Conservation (phyloP, 2,113 vertebrate species). For the Tyto alba region DNA sequence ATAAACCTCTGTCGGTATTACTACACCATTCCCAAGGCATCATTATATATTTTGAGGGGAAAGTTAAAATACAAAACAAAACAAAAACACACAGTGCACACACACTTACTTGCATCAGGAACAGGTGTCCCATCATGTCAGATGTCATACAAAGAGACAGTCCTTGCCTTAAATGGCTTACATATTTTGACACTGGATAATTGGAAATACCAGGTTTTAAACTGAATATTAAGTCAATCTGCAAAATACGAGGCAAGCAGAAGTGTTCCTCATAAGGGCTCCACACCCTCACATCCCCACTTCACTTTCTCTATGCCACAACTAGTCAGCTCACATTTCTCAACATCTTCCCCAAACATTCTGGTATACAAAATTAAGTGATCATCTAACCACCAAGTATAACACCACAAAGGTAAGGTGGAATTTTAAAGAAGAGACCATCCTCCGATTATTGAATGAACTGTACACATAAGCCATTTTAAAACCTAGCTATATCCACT, state of each 20-base stretch:
- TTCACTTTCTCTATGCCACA: not conserved
- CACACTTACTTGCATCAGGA: constrained; percentile 40
- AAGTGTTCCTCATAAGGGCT: constrained; percentile 25
- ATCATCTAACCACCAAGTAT: not conserved
- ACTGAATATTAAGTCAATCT: constrained; percentile 53
- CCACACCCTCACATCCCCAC: not conserved
- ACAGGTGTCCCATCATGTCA: constrained; percentile 38
- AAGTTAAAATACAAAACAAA: not conserved
- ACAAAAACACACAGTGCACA: not conserved
- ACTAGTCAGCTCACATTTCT: not conserved
- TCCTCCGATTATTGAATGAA: not conserved
- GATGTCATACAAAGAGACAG: constrained; percentile 33
- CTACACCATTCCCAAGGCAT: not conserved
- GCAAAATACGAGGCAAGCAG: constrained; percentile 45
- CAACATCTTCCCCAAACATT: not conserved
- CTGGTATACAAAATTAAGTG: not conserved
- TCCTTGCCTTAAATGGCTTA: constrained; percentile 47
- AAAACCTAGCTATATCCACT: not conserved
- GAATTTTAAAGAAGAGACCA: not conserved
- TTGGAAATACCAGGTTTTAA: constrained; percentile 42
- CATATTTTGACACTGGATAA: constrained; percentile 47
- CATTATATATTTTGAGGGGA: not conserved
- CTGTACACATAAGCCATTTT: not conserved
- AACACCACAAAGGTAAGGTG: not conserved
- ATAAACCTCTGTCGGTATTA: not conserved